Evolutionary conservation across 2,888 invertebrate genomes (phyloP).

Genomic region (Drosophila pseudotalamancana): DNA sequence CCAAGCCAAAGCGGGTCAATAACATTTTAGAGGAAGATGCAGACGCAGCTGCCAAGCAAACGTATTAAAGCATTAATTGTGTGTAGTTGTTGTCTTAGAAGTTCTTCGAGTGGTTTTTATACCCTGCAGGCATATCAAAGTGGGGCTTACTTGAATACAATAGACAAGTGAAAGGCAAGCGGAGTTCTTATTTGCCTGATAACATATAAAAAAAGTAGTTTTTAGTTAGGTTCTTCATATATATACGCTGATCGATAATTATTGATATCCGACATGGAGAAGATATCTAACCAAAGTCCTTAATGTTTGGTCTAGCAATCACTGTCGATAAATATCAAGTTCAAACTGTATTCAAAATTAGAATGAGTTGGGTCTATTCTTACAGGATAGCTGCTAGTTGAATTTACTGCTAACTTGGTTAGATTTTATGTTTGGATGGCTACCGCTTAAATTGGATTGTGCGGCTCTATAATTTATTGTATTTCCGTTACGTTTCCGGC

Average conservation of each 20-base stretch:
- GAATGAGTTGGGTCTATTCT: too few species aligned
- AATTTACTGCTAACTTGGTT: conserved; percentile 1
- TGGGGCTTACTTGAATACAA: not conserved
- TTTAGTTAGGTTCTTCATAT: too few species aligned
- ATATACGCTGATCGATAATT: too few species aligned
- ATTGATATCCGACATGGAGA: too few species aligned
- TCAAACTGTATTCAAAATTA: not conserved
- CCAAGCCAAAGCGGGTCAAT: conserved; percentile 45
- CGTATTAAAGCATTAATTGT: conserved; percentile 64
- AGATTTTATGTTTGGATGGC: conserved; percentile 6
- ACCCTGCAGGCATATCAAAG: not conserved
- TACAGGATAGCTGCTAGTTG: conserved; percentile 1
- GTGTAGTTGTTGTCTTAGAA: conserved; percentile 12
- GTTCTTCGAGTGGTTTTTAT: conserved; percentile 24
- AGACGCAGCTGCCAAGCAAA: conserved; percentile 49
- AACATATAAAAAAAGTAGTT: too few species aligned
- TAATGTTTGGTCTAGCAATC: too few species aligned
- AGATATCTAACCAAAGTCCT: too few species aligned
- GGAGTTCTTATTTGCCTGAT: too few species aligned
- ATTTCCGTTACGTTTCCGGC: conserved; percentile 51
- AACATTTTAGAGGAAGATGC: conserved; percentile 47
- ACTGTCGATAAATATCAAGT: not conserved
- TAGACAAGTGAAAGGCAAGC: too few species aligned
- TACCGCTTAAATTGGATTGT: conserved; percentile 50
- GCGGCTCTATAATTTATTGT: conserved; percentile 66